Conservation (phyloP, 1,140 invertebrate genomes). For the Triops cancriformis region DNA sequence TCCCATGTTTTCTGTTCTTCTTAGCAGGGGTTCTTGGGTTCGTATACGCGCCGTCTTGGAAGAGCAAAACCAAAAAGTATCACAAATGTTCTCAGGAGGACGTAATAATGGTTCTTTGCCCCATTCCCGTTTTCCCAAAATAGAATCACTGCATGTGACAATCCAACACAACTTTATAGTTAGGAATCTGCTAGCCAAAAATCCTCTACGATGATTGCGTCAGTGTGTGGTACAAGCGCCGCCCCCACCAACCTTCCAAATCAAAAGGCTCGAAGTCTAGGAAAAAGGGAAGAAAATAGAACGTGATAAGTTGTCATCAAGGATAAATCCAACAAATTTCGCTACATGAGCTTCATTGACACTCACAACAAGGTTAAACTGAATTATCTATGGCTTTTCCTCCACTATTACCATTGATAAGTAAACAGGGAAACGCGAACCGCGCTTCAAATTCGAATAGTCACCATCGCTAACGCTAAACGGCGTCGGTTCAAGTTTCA, state of each 20-base stretch:
- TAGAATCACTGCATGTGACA: neutral
- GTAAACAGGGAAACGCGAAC: no score
- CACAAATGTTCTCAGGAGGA: neutral
- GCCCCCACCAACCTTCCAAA: constrained; percentile 79
- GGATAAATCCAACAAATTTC: no score
- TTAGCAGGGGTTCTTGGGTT: neutral
- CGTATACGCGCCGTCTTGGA: neutral
- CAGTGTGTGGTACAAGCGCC: constrained; percentile 59
- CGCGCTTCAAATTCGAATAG: no score
- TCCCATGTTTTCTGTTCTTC: neutral
- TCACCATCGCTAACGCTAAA: no score
- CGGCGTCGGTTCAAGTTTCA: no score
- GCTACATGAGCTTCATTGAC: no score
- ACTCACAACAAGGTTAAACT: no score
- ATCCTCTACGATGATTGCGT: constrained; percentile 22
- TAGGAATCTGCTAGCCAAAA: neutral
- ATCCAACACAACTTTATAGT: neutral
- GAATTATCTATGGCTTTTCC: no score
- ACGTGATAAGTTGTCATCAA: no score
- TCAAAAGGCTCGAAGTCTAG: constrained; percentile 75
- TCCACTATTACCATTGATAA: no score
- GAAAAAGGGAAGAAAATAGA: constrained; percentile 32
- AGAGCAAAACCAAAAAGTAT: neutral
- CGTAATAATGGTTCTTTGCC: neutral
- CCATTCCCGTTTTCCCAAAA: neutral